These are phyloP conservation scores for Bubalus kerabau DNA, from an alignment of 2,113 vertebrate genomes.

Conservation along the genomic window DNA sequence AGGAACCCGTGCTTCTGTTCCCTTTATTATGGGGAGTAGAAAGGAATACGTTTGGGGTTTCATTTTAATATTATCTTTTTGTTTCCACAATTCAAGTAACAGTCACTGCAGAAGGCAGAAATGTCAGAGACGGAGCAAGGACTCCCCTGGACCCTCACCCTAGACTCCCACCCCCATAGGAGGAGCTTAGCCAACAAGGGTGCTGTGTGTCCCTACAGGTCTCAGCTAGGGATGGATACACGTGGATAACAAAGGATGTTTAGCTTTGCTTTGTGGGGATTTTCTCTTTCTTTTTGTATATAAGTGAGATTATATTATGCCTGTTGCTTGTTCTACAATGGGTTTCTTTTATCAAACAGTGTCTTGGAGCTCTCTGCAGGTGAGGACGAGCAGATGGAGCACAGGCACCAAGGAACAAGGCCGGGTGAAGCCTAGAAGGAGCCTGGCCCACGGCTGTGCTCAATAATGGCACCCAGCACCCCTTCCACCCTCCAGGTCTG, in stretches of 20 bases:
- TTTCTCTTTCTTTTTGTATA: background rate
- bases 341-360: background rate
- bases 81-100: background rate
- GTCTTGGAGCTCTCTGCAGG: background rate
- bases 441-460: background rate
- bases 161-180: background rate
- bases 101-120: background rate
- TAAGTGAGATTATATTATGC: background rate
- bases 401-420: background rate
- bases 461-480: background rate
- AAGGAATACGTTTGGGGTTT: background rate
- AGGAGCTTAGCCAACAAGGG: background rate
- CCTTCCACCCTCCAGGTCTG: background rate
- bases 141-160: background rate
- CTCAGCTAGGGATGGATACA: background rate
- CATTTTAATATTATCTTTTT: background rate
- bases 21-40: background rate
- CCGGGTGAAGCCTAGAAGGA: fast-evolving
- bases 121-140: background rate
- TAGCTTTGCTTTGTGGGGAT: background rate
- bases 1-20: background rate
- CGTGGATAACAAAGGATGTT: background rate
- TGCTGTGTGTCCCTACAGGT: background rate
- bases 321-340: background rate
- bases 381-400: background rate